Conservation (phyloP, 2,113 vertebrate genomes). For the Sula dactylatra region DNA sequence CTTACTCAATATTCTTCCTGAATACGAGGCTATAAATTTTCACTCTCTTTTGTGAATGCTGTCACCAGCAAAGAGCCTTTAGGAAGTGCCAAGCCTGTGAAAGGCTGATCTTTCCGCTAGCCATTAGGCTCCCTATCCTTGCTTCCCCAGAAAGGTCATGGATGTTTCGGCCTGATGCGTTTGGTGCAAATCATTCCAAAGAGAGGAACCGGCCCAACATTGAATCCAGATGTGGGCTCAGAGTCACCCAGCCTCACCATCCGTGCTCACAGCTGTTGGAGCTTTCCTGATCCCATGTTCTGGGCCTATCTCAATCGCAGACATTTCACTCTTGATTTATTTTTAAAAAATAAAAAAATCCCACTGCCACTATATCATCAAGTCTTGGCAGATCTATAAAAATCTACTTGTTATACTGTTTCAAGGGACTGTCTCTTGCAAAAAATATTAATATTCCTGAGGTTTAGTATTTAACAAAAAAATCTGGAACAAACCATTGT, state of each 20-base stretch:
- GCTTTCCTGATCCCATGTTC: not conserved
- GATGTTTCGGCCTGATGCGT: not conserved
- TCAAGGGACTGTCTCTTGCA: not conserved
- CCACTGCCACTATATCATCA: not conserved
- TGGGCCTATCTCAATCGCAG: not conserved
- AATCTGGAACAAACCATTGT: not conserved
- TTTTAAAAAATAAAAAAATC: not conserved
- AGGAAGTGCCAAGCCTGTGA: not conserved
- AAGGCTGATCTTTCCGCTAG: not conserved
- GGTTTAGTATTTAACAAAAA: not conserved
- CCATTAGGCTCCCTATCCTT: not conserved
- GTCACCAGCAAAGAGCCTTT: not conserved
- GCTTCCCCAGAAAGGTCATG: not conserved
- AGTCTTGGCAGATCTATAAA: not conserved
- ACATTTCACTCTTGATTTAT: slow-evolving; percentile 1
- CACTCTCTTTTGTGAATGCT: not conserved
- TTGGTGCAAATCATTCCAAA: not conserved
- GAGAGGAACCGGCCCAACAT: not conserved
- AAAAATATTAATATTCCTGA: slow-evolving; percentile 12
- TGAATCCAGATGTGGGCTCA: slow-evolving; percentile 41
- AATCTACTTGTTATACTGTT: not conserved
- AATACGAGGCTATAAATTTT: not conserved
- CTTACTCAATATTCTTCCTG: not conserved
- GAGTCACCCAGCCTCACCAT: not conserved
- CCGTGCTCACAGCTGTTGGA: not conserved